A percentile compares a stretch with the other conserved stretches of the same genome.
Evolutionary conservation across 2,797 vertebrate genomes (phyloP).

Genomic region (Calcarius lapponicus): DNA sequence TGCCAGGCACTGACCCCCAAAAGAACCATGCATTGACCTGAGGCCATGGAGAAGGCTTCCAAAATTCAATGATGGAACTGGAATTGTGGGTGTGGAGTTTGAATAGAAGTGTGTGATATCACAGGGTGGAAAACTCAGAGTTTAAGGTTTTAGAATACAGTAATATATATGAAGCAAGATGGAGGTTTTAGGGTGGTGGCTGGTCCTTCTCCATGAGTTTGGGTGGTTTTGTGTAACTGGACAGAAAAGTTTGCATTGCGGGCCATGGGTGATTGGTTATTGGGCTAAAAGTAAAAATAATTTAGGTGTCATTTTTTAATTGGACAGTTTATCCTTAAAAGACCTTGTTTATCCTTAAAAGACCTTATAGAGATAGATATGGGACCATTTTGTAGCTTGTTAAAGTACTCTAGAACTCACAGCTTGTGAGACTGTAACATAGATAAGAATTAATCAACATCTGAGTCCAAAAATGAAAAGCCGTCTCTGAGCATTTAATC

Average conservation of each 20-base stretch:
- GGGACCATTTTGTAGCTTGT: neutral
- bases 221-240: neutral
- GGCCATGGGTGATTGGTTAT: neutral
- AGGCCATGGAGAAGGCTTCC: neutral
- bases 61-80: neutral
- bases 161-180: neutral
- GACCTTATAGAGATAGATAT: neutral
- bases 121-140: neutral
- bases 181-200: neutral
- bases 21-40: neutral
- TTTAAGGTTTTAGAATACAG: neutral
- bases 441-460: neutral
- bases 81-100: neutral
- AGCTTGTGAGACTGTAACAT: neutral
- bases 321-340: neutral
- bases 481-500: neutral
- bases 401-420: neutral
- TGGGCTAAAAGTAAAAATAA: neutral
- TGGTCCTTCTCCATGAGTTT: neutral
- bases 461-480: neutral
- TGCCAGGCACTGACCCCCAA: neutral
- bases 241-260: rapidly evolving
- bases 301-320: neutral
- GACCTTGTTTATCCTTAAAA: neutral
- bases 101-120: neutral